Percentiles rank a stretch among this genome's conserved stretches.
Conservation (phyloP, 1,140 invertebrate species). For the Oryctes rhinoceros region DNA sequence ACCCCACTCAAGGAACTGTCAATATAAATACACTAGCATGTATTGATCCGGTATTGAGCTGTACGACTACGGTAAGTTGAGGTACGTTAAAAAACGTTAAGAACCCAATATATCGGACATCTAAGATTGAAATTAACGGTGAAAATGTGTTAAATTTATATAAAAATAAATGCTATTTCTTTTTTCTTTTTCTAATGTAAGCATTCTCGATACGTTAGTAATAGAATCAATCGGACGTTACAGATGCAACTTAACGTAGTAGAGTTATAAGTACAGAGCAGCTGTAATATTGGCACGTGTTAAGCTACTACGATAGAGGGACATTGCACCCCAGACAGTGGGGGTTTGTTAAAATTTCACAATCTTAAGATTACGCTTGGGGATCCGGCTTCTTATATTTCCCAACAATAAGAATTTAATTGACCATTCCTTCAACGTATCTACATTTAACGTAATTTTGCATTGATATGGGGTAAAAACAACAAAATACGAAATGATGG, state of each 20-base stretch:
- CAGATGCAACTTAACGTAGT: background rate
- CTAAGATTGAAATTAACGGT: too few relatives aligned
- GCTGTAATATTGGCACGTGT: conserved; percentile 34
- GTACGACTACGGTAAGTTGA: background rate
- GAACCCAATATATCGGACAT: too few relatives aligned
- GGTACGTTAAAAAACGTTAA: background rate
- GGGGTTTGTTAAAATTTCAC: background rate
- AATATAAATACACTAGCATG: background rate
- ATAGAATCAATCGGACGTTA: background rate
- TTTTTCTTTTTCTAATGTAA: too few relatives aligned
- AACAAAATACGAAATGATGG: background rate
- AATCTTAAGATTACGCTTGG: background rate
- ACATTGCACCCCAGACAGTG: background rate
- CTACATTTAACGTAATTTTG: background rate
- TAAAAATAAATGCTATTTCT: too few relatives aligned
- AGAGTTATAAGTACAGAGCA: background rate
- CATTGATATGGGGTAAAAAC: background rate
- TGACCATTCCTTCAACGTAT: background rate
- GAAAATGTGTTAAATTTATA: too few relatives aligned
- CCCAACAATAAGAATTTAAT: background rate
- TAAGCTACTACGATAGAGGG: background rate
- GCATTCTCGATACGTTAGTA: background rate
- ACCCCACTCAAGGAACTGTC: conserved; percentile 12
- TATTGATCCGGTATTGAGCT: background rate
- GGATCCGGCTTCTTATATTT: background rate